These are phyloP conservation scores for Tadarida brasiliensis DNA, from an alignment of 2,797 vertebrate species.

Conservation along the genomic window DNA sequence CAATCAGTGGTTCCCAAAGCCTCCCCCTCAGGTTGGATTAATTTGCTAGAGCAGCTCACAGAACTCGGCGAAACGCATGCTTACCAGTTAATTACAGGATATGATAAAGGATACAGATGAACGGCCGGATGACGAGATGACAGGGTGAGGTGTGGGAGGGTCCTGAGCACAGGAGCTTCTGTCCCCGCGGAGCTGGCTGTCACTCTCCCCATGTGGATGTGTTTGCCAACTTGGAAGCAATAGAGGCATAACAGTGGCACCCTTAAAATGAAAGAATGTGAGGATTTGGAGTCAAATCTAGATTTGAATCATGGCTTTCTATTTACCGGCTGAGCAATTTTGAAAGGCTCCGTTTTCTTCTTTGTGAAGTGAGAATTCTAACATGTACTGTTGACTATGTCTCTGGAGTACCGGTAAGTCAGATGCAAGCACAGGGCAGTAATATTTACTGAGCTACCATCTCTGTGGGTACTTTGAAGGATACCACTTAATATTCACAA, in stretches of 20 bases:
- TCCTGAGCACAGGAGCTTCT: not conserved
- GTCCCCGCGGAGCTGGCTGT: not conserved
- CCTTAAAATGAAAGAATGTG: not conserved
- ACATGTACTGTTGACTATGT: not conserved
- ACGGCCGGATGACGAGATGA: not conserved
- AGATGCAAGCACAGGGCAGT: not conserved
- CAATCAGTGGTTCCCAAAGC: not conserved
- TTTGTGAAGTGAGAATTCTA: slow-evolving; percentile 31
- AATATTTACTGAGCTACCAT: not conserved
- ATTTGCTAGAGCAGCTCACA: not conserved
- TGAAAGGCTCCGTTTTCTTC: slow-evolving; percentile 20
- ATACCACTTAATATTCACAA: slow-evolving; percentile 1
- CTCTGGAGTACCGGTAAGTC: not conserved
- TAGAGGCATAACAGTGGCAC: not conserved
- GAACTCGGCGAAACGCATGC: not conserved
- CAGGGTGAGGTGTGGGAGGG: not conserved
- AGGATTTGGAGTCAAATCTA: not conserved
- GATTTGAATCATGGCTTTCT: not conserved
- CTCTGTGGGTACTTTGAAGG: not conserved
- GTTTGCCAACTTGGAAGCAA: not conserved
- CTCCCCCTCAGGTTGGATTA: not conserved
- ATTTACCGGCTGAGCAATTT: not conserved
- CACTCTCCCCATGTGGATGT: not conserved
- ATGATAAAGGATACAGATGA: not conserved
- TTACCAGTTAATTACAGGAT: not conserved